Conservation (phyloP, 2,797 vertebrate species). For the Ceyx erithaca region DNA sequence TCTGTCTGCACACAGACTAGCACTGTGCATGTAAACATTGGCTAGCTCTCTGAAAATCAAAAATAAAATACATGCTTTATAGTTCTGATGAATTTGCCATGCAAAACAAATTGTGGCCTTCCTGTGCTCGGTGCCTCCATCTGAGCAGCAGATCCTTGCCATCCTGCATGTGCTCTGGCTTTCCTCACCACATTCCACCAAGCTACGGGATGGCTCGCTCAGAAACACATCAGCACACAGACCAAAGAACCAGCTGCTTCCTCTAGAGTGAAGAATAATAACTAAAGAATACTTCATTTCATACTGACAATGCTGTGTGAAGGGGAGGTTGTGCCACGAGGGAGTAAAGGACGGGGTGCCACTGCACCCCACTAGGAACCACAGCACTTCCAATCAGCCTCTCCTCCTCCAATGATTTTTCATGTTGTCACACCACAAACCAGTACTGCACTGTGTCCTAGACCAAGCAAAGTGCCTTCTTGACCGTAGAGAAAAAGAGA, state of each 20-base stretch:
- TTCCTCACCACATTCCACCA: constrained; percentile 37
- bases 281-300: neutral
- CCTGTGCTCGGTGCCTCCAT: constrained; percentile 44
- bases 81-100: constrained; percentile 32
- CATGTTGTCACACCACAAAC: neutral
- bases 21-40: constrained; percentile 71
- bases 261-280: neutral
- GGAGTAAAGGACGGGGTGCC: neutral
- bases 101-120: constrained; percentile 63
- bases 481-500: neutral
- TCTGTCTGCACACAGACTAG: constrained; percentile 43
- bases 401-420: neutral
- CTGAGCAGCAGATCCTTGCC: neutral
- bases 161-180: neutral
- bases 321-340: neutral
- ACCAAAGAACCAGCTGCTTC: neutral
- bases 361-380: neutral
- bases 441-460: neutral
- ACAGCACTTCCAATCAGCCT: neutral
- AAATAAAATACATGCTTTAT: neutral
- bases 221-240: neutral
- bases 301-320: neutral
- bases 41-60: constrained; percentile 58
- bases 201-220: neutral
- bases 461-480: neutral